Base-by-base conservation (phyloP, 1,140 invertebrate species). In the Solen grandis region DNA sequence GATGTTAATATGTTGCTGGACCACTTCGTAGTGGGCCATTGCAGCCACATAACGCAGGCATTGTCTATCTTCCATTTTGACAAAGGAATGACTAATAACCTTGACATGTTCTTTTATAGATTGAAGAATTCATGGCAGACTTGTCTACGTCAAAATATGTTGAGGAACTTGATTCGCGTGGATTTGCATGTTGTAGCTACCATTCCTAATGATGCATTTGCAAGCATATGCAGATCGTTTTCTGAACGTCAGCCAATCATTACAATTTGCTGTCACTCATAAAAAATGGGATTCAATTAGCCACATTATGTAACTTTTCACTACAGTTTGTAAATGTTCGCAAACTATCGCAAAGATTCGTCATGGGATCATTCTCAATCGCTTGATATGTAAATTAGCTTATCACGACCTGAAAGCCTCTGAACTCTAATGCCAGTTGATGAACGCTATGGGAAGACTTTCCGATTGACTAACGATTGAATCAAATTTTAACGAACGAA, bases 31-130 rank as follows among this genome's bases (percentile, higher is more conserved):
- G 35, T 60, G 52, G 52, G 54, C 33, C 69, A 73, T 59, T 57
- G 54, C 69, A 73, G 52, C 69, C 52, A 59, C 52, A 59, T 73
- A 73, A 29, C n/a, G 55, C 46, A 57, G 52, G 55, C 55, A 55
- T 73, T 73, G 69, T 73, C 36, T 57, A 27, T 73, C 69, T 73
- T 73, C 69, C 52, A 73, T 57, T 59, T 57, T 60, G 29, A 73
- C 41, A 66, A 41, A 69, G 27, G 31, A 73, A 57, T 73, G 46
- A 59, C 36, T 54, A 52, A 69, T 57, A 33, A 60, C 22, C 55
- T 33, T 38, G 27, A 31, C 22, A 46, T 46, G 10, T 41, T 27
- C 19, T 8, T 52, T 4, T 54, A n/a, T n/a, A n/a, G n/a, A n/a
- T n/a, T n/a, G n/a, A n/a, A n/a, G n/a, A n/a, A n/a, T n/a, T n/a